These are phyloP conservation scores for Sparidentex hasta DNA, from an alignment of 2,797 vertebrate species.

Conservation along the genomic window DNA sequence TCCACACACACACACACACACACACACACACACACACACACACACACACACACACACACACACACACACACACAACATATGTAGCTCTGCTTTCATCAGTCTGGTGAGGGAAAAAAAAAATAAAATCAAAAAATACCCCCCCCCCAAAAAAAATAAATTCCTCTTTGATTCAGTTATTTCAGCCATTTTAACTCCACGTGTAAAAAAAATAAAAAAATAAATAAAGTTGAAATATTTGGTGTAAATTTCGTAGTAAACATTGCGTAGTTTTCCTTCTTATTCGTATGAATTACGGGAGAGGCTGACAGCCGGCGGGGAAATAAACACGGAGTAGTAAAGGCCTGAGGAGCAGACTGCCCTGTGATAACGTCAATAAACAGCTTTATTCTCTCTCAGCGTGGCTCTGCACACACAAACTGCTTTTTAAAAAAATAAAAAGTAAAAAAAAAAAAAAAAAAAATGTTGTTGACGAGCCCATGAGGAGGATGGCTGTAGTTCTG, in stretches of 20 bases:
- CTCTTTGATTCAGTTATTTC: background rate
- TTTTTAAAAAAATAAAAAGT: background rate
- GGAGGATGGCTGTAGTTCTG: background rate
- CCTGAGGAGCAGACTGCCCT: conserved; percentile 21
- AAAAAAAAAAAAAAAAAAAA: background rate
- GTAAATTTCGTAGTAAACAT: too few species aligned
- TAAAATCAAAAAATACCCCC: background rate
- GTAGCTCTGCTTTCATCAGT: background rate
- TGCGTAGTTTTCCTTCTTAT: background rate
- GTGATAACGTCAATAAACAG: background rate
- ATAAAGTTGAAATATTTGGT: too few species aligned
- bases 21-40: too few species aligned
- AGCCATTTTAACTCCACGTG: background rate
- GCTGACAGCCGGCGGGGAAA: conserved; percentile 13
- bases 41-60: too few species aligned
- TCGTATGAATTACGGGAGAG: background rate
- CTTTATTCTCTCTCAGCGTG: background rate
- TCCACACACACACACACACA: conserved; percentile 33
- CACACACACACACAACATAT: conserved; percentile 20
- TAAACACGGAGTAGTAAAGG: background rate
- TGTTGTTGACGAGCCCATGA: background rate
- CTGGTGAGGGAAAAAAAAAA: background rate
- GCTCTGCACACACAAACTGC: background rate
- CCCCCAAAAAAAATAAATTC: background rate
- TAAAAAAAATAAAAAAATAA: background rate